Conservation (phyloP, 2,888 invertebrate genomes). For the Limenitis camilla region DNA sequence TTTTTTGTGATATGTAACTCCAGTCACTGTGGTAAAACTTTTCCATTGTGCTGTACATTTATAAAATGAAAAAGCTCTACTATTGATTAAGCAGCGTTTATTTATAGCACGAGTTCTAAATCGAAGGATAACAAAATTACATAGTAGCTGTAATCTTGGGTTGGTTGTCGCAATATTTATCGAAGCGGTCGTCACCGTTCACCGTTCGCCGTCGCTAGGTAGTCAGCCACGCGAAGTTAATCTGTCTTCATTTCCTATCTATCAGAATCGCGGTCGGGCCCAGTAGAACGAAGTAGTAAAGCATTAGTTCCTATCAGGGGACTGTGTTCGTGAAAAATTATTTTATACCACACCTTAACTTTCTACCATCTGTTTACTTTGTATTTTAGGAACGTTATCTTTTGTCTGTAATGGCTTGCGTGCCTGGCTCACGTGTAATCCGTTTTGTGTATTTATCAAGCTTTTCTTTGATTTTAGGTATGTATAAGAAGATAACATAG, state of each 20-base stretch:
- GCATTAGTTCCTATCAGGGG: conserved; percentile 66
- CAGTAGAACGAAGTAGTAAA: conserved; percentile 47
- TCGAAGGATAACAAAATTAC: conserved; percentile 4
- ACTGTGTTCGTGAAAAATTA: conserved; percentile 68
- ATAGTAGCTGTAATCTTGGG: conserved; percentile 5
- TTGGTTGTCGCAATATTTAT: conserved; percentile 29
- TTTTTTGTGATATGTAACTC: no score
- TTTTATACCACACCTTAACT: conserved; percentile 67
- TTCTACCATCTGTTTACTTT: conserved; percentile 58
- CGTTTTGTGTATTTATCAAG: conserved; percentile 48
- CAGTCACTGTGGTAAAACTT: no score
- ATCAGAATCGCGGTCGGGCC: conserved; percentile 56
- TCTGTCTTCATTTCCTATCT: conserved; percentile 74
- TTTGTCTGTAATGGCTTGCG: conserved; percentile 55
- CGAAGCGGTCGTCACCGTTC: conserved; percentile 30
- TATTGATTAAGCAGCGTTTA: conserved; percentile 2
- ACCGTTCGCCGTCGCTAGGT: conserved; percentile 30
- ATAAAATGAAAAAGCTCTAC: not conserved
- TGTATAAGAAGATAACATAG: conserved; percentile 29
- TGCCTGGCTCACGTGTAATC: conserved; percentile 46
- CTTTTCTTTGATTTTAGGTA: conserved; percentile 58
- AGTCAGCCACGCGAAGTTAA: conserved; percentile 68
- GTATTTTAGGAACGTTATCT: conserved; percentile 57
- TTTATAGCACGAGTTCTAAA: conserved; percentile 8
- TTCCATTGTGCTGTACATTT: no score